Conservation (phyloP, 1,140 invertebrate genomes). For the Anadara kagoshimensis region DNA sequence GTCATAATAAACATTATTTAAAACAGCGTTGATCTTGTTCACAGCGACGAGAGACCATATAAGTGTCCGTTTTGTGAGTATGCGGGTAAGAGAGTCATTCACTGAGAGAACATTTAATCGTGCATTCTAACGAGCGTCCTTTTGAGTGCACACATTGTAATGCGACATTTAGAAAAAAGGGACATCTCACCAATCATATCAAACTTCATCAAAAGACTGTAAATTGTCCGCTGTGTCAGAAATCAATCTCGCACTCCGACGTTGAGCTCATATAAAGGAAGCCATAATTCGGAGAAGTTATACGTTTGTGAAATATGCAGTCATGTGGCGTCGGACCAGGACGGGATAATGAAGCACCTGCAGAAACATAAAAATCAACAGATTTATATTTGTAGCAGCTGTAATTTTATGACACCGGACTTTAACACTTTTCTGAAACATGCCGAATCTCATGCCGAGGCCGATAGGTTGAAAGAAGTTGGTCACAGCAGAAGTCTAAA, state of each 20-base stretch:
- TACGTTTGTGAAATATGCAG: conserved; percentile 65
- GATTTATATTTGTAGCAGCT: conserved; percentile 35
- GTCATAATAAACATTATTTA: conserved; percentile 70
- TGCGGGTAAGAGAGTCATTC: conserved; percentile 72
- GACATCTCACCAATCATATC: conserved; percentile 71
- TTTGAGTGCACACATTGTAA: conserved; percentile 69
- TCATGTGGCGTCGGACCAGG: conserved; percentile 56
- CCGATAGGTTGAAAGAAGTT: neutral
- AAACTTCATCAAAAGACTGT: conserved; percentile 65
- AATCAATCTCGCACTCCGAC: conserved; percentile 23
- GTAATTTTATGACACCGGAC: conserved; percentile 28
- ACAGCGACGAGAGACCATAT: conserved; percentile 66
- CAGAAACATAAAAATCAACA: conserved; percentile 37
- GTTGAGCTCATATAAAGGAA: conserved; percentile 60
- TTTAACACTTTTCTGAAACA: conserved; percentile 33
- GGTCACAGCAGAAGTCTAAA: neutral
- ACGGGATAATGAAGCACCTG: conserved; percentile 59
- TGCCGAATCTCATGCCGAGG: conserved; percentile 31
- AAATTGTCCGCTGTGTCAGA: conserved; percentile 52
- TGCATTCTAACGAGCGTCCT: conserved; percentile 70
- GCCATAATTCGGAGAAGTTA: conserved; percentile 58
- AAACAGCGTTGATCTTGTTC: conserved; percentile 72
- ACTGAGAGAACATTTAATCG: conserved; percentile 69
- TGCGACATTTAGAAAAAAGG: conserved; percentile 72
- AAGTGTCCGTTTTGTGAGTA: conserved; percentile 73